These are phyloP conservation scores for Lagria hirta DNA, from an alignment of 2,888 invertebrate species.

Conservation along the genomic window DNA sequence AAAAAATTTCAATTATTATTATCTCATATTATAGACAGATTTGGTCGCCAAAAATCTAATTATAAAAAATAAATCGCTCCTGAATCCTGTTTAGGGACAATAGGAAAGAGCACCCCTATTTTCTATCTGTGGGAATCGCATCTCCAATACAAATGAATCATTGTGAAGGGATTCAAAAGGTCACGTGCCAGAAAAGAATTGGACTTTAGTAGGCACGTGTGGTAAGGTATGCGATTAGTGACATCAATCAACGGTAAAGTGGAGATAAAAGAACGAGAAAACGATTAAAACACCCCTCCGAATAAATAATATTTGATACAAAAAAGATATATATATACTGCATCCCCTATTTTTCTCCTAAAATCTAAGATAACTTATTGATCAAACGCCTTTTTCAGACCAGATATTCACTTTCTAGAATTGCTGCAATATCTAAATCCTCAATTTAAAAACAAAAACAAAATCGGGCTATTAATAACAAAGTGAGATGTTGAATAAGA, in stretches of 20 bases:
- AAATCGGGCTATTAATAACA: too few species aligned
- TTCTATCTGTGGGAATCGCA: slow-evolving; percentile 50
- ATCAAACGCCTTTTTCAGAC: too few species aligned
- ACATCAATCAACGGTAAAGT: slow-evolving; percentile 52
- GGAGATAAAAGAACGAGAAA: slow-evolving; percentile 44
- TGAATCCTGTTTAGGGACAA: slow-evolving; percentile 34
- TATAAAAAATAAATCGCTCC: slow-evolving; percentile 44
- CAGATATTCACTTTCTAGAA: too few species aligned
- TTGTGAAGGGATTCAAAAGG: slow-evolving; percentile 48
- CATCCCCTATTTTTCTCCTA: too few species aligned
- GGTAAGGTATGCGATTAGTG: slow-evolving; percentile 51
- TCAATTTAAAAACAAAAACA: too few species aligned
- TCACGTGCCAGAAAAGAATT: slow-evolving; percentile 48
- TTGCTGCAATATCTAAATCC: too few species aligned
- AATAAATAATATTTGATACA: too few species aligned
- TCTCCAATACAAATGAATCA: slow-evolving; percentile 50
- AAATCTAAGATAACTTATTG: too few species aligned
- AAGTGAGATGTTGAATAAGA: too few species aligned
- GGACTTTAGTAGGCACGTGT: slow-evolving; percentile 47
- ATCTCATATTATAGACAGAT: too few species aligned
- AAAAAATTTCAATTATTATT: too few species aligned
- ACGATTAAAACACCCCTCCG: slow-evolving; percentile 14
- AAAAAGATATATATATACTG: too few species aligned
- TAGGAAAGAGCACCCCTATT: slow-evolving; percentile 19
- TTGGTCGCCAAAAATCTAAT: slow-evolving; percentile 39